Base-by-base conservation (phyloP, 2,888 invertebrate species). In the Cantharis flavilabris region DNA sequence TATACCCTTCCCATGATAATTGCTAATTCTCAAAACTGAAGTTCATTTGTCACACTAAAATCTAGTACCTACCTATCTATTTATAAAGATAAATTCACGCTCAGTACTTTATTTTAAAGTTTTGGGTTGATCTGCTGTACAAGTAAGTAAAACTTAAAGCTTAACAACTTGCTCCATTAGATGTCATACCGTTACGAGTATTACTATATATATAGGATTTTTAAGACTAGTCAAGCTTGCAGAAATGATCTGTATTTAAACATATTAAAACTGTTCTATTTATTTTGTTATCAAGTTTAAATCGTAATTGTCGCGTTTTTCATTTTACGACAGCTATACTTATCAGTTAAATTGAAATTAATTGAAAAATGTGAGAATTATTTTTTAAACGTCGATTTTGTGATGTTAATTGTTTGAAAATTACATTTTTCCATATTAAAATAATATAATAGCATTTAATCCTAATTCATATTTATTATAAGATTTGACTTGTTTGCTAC, bases 111-210 rank as follows among this genome's bases (percentile, higher is more conserved):
- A 1, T 13, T 33, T 33, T 13, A 30, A 33, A 33, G 33, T 33
- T 33, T 13, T 33, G 33, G 33, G 33, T 33, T 33, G 33, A 33
- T 49, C n/a, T 49, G 65, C 26, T 67, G 65, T 67, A n/a, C n/a
- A 13, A 23, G n/a, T 67, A 67, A 67, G 23, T 26, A 23, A 67
- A 67, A 67, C 23, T 23, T 23, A 67, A 75, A 78, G 76, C 82
- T 83, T 82, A 81, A 87, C 86, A 81, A 85, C 87, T 87, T 87
- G 86, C 87, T 87, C 87, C 87, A 82, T 74, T 81, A 77, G 83
- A 82, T 79, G 79, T 81, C 84, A 82, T 84, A 85, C 84, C 85
- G 84, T 81, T 80, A 78, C 82, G 85, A 86, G 86, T 87, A 87
- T 86, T 87, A 87, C 82, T 86, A 85, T 81, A 79, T 49, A 75